Conservation (phyloP, 2,888 invertebrate genomes). For the Drosophila atripex region DNA sequence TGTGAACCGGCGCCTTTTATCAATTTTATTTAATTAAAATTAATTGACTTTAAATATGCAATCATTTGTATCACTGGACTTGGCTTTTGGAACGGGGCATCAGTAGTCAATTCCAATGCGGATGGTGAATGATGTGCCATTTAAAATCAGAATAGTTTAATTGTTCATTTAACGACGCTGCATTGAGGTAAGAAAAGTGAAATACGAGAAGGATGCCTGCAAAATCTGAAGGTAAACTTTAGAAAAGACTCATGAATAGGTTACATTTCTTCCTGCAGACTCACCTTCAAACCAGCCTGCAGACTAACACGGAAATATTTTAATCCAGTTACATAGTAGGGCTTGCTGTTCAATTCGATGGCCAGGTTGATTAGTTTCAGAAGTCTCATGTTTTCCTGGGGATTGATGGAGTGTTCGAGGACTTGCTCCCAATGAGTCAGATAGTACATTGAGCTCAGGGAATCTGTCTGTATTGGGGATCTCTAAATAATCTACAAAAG, state of each 20-base stretch:
- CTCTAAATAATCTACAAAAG: neutral
- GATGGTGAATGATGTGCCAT: slow-evolving; percentile 46
- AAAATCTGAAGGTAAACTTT: slow-evolving; percentile 56
- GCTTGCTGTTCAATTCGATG: slow-evolving; percentile 66
- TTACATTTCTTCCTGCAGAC: neutral
- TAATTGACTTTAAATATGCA: slow-evolving; percentile 75
- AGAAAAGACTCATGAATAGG: neutral
- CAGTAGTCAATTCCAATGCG: neutral
- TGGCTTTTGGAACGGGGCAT: slow-evolving; percentile 19
- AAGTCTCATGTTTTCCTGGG: slow-evolving; percentile 63
- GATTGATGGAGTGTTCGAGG: slow-evolving; percentile 62
- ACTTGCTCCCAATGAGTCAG: slow-evolving; percentile 71
- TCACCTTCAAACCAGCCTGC: slow-evolving; percentile 65
- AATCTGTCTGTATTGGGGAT: slow-evolving; percentile 60
- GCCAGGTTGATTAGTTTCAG: slow-evolving; percentile 69
- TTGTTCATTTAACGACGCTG: slow-evolving; percentile 54
- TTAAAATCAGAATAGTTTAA: slow-evolving; percentile 53
- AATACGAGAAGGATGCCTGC: slow-evolving; percentile 78
- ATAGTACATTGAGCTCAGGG: slow-evolving; percentile 74
- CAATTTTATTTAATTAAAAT: slow-evolving; percentile 73
- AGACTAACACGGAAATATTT: slow-evolving; percentile 75
- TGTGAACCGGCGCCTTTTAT: slow-evolving; percentile 52
- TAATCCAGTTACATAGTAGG: slow-evolving; percentile 71
- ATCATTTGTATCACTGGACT: slow-evolving; percentile 60
- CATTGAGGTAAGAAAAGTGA: slow-evolving; percentile 77